A percentile compares a stretch with the other conserved stretches of the same genome.
Conservation (phyloP, 2,113 vertebrate genomes). For the Motacilla alba region DNA sequence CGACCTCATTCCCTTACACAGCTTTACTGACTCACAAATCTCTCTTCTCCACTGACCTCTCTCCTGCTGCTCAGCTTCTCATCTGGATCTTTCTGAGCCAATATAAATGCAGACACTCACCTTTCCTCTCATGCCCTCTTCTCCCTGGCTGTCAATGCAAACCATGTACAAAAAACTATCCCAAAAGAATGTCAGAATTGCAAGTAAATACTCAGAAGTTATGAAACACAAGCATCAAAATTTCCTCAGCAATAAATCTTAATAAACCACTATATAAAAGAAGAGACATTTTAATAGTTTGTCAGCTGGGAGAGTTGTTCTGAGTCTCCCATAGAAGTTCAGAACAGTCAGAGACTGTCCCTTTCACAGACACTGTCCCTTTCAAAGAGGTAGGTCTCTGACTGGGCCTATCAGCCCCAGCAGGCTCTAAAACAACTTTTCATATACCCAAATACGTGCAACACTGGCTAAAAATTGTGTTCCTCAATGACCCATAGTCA, state of each 20-base stretch:
- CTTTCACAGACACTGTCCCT: background rate
- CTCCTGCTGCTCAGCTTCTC: slow-evolving; percentile 4
- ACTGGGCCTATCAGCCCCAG: background rate
- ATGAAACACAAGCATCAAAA: background rate
- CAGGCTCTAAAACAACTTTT: background rate
- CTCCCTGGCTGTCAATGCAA: background rate
- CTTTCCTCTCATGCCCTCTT: slow-evolving; percentile 36
- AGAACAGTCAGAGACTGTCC: background rate
- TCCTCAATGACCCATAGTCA: background rate
- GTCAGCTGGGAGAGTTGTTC: background rate
- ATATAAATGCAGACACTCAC: background rate
- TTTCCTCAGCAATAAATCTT: background rate
- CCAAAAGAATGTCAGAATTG: background rate
- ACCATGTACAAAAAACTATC: background rate
- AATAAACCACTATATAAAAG: background rate
- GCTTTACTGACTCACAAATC: slow-evolving; percentile 41
- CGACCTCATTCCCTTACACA: slow-evolving; percentile 21
- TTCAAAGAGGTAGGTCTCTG: background rate
- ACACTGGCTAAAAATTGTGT: background rate
- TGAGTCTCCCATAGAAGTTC: background rate
- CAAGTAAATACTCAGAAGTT: background rate
- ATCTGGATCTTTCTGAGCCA: background rate
- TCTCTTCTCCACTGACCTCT: slow-evolving; percentile 48
- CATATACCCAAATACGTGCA: background rate
- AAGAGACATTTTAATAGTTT: background rate